phyloP scores from a whole-genome alignment of 2,888 invertebrate genomes.

The Eremobia ochroleuca region DNA sequence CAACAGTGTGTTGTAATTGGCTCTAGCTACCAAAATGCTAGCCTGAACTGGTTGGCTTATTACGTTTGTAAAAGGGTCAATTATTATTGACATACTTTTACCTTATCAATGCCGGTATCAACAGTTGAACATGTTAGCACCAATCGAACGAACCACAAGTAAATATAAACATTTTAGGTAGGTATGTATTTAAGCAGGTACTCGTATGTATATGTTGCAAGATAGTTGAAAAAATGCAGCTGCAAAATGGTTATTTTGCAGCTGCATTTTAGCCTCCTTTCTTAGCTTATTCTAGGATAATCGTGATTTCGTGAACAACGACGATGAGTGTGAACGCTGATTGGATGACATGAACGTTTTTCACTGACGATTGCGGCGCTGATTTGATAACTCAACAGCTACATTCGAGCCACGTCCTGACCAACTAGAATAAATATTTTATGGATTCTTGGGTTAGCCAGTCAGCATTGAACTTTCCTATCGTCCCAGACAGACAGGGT shows the following conservation, averaged over 20 bases:
- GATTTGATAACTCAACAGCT: background rate
- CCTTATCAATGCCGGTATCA: conserved; percentile 31
- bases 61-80: conserved; percentile 34
- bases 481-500: too few relatives aligned
- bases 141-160: background rate
- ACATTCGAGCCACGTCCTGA: background rate
- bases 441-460: background rate
- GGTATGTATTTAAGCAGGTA: too few relatives aligned
- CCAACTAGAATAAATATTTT: background rate
- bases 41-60: conserved; percentile 24
- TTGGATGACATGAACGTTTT: background rate
- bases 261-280: too few relatives aligned
- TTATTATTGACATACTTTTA: conserved; percentile 33
- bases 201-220: background rate
- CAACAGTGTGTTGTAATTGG: conserved; percentile 19
- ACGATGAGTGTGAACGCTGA: background rate
- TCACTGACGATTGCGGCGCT: too few relatives aligned
- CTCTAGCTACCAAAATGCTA: conserved; percentile 9
- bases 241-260: too few relatives aligned
- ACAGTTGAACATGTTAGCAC: conserved; percentile 12
- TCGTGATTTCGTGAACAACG: too few relatives aligned
- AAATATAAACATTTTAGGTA: background rate
- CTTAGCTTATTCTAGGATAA: background rate
- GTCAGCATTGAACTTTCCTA: background rate
- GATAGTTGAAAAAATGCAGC: background rate